A percentile compares a stretch with the other conserved stretches of the same genome.
These are phyloP conservation scores for Pseudomyrmex dendroicus DNA, from an alignment of 1,140 invertebrate genomes.

Conservation along the genomic window DNA sequence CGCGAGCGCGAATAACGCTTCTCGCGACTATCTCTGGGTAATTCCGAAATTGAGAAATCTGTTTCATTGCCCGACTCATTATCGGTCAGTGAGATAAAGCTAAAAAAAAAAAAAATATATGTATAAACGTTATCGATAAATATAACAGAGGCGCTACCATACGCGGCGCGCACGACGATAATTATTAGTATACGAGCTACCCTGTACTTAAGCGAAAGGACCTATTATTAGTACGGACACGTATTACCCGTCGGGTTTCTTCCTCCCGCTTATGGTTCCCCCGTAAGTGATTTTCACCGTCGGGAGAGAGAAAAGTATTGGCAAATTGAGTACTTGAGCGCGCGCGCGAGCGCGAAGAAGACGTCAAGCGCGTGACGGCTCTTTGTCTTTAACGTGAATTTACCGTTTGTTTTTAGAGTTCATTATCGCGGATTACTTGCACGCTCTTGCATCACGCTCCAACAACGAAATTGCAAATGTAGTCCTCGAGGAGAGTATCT, in stretches of 20 bases:
- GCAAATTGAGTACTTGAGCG: conserved; percentile 65
- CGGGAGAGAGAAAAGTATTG: conserved; percentile 62
- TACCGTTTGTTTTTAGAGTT: conserved; percentile 46
- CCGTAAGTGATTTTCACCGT: conserved; percentile 70
- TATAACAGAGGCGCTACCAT: conserved; percentile 1
- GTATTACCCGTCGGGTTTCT: conserved; percentile 67
- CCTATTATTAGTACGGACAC: conserved; percentile 71
- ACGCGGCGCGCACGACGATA: conserved; percentile 59
- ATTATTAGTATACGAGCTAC: conserved; percentile 65
- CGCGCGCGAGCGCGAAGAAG: conserved; percentile 52
- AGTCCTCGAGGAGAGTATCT: too few species aligned
- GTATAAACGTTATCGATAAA: conserved; percentile 48
- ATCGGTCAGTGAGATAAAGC: conserved; percentile 6
- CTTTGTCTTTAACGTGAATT: conserved; percentile 48
- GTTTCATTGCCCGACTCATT: background rate
- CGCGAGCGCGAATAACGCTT: background rate
- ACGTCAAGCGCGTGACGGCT: conserved; percentile 54
- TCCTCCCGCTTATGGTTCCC: conserved; percentile 53
- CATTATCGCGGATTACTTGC: background rate
- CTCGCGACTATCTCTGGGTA: background rate
- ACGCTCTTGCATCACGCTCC: background rate
- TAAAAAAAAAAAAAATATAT: too few species aligned
- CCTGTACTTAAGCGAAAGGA: conserved; percentile 63
- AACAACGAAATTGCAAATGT: too few species aligned
- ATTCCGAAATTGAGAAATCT: background rate